phyloP scores from a whole-genome alignment of 2,113 vertebrate species.

The Entelurus aequoreus region DNA sequence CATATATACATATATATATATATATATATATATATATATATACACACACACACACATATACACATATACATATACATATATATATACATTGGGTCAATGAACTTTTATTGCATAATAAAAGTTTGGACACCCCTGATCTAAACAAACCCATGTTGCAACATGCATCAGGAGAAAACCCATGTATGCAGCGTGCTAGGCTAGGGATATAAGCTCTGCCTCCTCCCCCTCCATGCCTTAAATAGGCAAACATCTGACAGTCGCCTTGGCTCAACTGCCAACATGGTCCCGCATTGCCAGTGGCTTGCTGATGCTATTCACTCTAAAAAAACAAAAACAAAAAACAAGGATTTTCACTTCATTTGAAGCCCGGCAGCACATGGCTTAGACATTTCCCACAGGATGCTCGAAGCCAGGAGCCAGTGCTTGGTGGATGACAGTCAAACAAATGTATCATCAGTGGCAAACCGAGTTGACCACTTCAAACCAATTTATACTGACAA shows the following conservation, averaged over 20 bases:
- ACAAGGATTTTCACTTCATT: slow-evolving; percentile 27
- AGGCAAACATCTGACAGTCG: slow-evolving; percentile 32
- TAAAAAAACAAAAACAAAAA: background rate
- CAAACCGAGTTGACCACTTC: slow-evolving; percentile 4
- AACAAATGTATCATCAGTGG: slow-evolving; percentile 11
- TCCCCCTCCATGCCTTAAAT: slow-evolving; percentile 8
- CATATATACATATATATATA: too few relatives aligned
- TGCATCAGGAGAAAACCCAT: background rate
- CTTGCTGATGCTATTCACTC: slow-evolving; percentile 15
- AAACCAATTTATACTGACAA: slow-evolving; percentile 7
- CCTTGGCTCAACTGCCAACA: slow-evolving; percentile 30
- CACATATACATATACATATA: too few relatives aligned
- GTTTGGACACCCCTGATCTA: too few relatives aligned
- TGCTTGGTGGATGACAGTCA: slow-evolving; percentile 4
- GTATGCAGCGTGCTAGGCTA: background rate
- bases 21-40: too few relatives aligned
- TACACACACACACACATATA: too few relatives aligned
- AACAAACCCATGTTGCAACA: background rate
- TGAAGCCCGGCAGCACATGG: slow-evolving; percentile 7
- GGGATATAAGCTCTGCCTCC: background rate
- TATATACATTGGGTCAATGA: too few relatives aligned
- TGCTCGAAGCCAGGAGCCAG: slow-evolving; percentile 21
- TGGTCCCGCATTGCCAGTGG: slow-evolving; percentile 24
- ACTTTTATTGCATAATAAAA: too few relatives aligned
- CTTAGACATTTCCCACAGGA: slow-evolving; percentile 23